Base-by-base conservation (phyloP, 2,888 invertebrate species). In the Lithodes maja region DNA sequence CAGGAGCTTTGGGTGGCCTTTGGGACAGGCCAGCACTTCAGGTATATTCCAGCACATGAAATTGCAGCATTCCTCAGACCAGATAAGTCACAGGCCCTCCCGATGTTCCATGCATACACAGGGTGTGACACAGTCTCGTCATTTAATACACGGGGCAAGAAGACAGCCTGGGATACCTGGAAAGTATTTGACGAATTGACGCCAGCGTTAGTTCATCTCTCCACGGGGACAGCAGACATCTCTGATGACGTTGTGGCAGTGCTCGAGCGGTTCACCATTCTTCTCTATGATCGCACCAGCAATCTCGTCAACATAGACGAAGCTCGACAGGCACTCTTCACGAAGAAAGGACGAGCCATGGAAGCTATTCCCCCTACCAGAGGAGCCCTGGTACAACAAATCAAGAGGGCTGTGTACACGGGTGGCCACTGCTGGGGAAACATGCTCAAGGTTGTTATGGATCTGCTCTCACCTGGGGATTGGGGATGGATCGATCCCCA, bases 311-410 rank as follows among this genome's bases (percentile, higher is more conserved):
- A 49, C 33, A 53, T 77, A 54, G 77, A 85, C 17, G 53, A 85
- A n/a, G 85, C 75, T 3, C 53, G 75, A 55, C 75, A 85, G 54
- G 77, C 75, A 17, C 78, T 85, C 17, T 17, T 85, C 85, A 17
- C 75, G 3, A 75, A 85, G 55, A 53, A 77, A 2, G 5, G 1
- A 2, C 5, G 75, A 33, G 1, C 49, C 1, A 33, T 85, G 2
- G 77, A 85, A 54, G 53, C 1, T 5, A 77, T 75, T 53, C 77
- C 54, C 54, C 85, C 77, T 9, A 52, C 52, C n/a, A 33, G 2
- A 17, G 85, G 53, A 12, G 49, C 85, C 9, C 55, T 85, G 68
- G 15, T 33, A 49, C 74, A 84, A 49, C 84, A 84, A n/a, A 74
- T 71, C 17, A 84, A 71, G 84, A 17, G 49, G 15, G 74, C 84